These are phyloP conservation scores for Selenia dentaria DNA, from an alignment of 2,888 invertebrate genomes.

Conservation along the genomic window DNA sequence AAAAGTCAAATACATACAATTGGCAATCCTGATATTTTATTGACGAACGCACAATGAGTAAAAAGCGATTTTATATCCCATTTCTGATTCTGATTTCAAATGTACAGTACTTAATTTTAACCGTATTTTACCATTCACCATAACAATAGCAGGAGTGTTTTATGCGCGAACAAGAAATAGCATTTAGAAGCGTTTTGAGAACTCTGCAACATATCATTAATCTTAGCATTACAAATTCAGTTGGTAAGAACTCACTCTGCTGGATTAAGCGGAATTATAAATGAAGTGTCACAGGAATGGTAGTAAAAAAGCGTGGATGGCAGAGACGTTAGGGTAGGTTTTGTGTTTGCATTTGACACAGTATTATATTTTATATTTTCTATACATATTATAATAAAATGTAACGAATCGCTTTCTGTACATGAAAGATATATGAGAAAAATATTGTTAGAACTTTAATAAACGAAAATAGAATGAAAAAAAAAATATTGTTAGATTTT, in stretches of 20 bases:
- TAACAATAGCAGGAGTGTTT: constrained; percentile 32
- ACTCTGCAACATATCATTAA: constrained; percentile 70
- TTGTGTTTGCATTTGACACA: background rate
- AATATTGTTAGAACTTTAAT: too few relatives aligned
- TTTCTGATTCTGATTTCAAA: constrained; percentile 4
- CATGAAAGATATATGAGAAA: too few relatives aligned
- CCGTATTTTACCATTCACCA: constrained; percentile 12
- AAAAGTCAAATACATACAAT: too few relatives aligned
- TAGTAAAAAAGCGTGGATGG: constrained; percentile 58
- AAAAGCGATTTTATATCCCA: background rate
- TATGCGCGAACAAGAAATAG: constrained; percentile 61
- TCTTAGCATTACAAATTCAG: constrained; percentile 82
- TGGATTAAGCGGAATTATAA: constrained; percentile 82
- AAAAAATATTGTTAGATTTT: too few relatives aligned
- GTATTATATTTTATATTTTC: too few relatives aligned
- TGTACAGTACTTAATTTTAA: background rate
- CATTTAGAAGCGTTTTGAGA: constrained; percentile 50
- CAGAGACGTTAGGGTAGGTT: constrained; percentile 7
- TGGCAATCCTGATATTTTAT: background rate
- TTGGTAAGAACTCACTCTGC: constrained; percentile 81
- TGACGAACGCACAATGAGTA: background rate
- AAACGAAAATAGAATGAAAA: too few relatives aligned
- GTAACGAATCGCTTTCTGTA: too few relatives aligned
- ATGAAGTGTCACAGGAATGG: constrained; percentile 77
- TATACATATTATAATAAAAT: too few relatives aligned